Evolutionary conservation across 1,140 invertebrate species (phyloP), one percentile per base, ranked within the genome.

Genomic region (Maconellicoccus hirsutus): DNA sequence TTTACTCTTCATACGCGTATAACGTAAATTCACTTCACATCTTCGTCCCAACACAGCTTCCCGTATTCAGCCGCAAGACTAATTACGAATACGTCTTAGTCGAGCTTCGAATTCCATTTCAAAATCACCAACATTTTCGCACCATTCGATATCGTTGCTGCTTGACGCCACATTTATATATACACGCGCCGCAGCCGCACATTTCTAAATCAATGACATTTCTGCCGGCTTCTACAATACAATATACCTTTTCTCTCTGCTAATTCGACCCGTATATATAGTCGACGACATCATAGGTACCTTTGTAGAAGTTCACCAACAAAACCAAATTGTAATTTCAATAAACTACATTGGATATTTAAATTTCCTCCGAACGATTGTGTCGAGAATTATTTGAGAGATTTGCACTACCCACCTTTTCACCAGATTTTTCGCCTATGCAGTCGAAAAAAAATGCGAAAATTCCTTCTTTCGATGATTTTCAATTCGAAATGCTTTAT

Each of bases 21-120:
- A 33, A 33, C 4, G 29, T 33, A 33, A 33, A 33, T 33, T 33
- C 29, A 33, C 12, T 33, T 12, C 29, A 33, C 12, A 6, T 33
- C 29, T 33, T 33, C 29, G 29, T 33, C 29, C 4, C 12, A 3
- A 33, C 12, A 12, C 29, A 33, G 29, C 12, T 33, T 12, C 3
- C 29, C 42, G n/a, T 16, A 52, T 52, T 52, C n/a, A 52, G 3
- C 42, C 42, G n/a, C 42, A 52, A 52, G 42, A 52, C 42, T 52
- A 52, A 52, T 52, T 52, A 52, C n/a, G 42, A 52, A 52, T 19
- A 52, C 42, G 42, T 52, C 42, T 52, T 52, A 52, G n/a, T 52
- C 42, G n/a, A 16, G 42, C 3, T 52, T 52, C 42, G 42, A 52
- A 52, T 52, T 52, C 42, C 42, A 52, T 52, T 16, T 52, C 6